These are phyloP conservation scores for Antrozous pallidus DNA, from an alignment of 2,797 vertebrate genomes.

Conservation along the genomic window DNA sequence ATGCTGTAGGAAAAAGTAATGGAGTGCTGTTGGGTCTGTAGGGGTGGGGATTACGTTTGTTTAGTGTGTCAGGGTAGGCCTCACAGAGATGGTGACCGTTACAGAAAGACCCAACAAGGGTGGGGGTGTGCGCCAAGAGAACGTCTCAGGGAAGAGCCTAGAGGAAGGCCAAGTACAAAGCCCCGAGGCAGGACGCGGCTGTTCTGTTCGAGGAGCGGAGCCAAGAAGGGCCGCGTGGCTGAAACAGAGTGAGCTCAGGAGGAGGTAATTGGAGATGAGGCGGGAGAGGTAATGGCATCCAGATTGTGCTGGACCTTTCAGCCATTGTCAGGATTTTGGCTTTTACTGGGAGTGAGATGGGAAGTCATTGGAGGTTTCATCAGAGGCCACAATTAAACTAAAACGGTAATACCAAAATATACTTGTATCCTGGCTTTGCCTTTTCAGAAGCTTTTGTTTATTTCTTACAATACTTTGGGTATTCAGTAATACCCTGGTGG, in stretches of 20 bases:
- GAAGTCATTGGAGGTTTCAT: not conserved
- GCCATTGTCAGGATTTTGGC: not conserved
- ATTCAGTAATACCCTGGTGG: slow-evolving; percentile 27
- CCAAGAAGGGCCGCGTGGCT: not conserved
- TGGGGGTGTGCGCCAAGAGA: not conserved
- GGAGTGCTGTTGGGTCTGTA: not conserved
- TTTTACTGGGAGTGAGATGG: not conserved
- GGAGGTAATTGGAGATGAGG: not conserved
- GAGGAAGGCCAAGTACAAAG: not conserved
- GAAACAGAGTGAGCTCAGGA: not conserved
- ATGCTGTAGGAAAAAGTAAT: not conserved
- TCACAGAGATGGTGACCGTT: not conserved
- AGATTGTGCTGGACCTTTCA: not conserved
- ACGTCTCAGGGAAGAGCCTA: not conserved
- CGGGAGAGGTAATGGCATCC: not conserved
- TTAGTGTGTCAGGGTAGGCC: slow-evolving; percentile 1
- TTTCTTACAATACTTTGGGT: slow-evolving; percentile 11
- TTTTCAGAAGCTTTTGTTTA: not conserved
- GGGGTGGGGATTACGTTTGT: not conserved
- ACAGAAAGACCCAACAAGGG: not conserved
- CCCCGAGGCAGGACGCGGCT: not conserved
- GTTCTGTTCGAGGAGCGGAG: not conserved
- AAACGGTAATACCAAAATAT: not conserved
- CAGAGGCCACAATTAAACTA: not conserved
- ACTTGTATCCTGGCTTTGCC: not conserved